Conservation (phyloP, 2,113 vertebrate genomes). For the Ameiurus melas region DNA sequence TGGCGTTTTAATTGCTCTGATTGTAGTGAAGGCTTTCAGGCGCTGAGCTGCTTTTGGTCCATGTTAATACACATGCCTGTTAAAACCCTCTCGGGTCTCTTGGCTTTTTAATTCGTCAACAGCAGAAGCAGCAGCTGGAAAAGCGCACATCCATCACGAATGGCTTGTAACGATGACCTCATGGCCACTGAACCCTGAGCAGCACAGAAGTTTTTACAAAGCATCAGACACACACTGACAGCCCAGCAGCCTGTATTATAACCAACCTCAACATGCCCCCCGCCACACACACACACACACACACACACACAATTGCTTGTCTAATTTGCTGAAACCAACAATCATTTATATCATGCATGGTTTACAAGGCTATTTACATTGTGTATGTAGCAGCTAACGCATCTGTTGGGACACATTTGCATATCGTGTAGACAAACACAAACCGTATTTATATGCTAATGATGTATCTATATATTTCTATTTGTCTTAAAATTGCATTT, state of each 20-base stretch:
- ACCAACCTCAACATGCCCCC: too few relatives aligned
- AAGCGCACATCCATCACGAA: constrained; percentile 55
- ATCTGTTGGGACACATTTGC: neutral
- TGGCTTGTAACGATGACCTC: constrained; percentile 64
- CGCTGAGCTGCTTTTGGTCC: constrained; percentile 51
- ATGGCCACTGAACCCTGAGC: constrained; percentile 56
- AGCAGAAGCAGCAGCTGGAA: constrained; percentile 12
- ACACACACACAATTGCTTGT: too few relatives aligned
- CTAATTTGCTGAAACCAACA: neutral
- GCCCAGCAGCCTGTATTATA: neutral
- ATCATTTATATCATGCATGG: neutral
- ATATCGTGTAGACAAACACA: neutral
- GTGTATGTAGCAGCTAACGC: neutral
- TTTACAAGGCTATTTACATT: neutral
- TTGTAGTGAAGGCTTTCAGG: constrained; percentile 65
- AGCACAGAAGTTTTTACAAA: constrained; percentile 15
- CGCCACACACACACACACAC: too few relatives aligned
- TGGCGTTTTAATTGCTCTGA: constrained; percentile 65
- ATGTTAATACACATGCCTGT: constrained; percentile 46
- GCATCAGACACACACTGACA: neutral
- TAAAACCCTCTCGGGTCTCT: constrained; percentile 66
- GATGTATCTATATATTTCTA: too few relatives aligned
- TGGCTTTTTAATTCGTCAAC: constrained; percentile 57
- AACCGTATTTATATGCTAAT: too few relatives aligned
- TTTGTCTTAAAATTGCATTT: too few relatives aligned